phyloP scores from a whole-genome alignment of 2,888 invertebrate species.

The Cheilosia variabilis region DNA sequence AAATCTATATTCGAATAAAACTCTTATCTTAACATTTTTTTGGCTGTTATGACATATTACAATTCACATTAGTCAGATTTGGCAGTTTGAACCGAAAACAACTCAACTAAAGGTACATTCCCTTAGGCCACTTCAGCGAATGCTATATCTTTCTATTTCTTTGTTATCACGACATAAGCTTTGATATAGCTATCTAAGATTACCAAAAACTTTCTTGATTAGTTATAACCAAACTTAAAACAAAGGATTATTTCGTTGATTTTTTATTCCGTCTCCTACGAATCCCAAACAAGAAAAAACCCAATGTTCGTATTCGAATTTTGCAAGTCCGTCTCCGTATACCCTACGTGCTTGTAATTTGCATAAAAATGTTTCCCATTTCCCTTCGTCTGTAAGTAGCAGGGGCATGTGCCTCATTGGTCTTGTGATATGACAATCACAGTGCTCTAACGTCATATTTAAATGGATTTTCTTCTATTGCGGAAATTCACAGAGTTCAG shows the following conservation, averaged over 20 bases:
- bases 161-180: slow-evolving; percentile 21
- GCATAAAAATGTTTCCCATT: not conserved
- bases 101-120: too few relatives aligned
- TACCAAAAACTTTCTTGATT: slow-evolving; percentile 7
- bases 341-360: not conserved
- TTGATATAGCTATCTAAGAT: slow-evolving; percentile 15
- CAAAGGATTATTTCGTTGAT: slow-evolving; percentile 24
- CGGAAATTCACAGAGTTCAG: not conserved
- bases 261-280: slow-evolving; percentile 29
- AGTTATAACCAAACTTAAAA: slow-evolving; percentile 19
- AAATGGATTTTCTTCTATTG: not conserved
- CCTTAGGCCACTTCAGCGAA: too few relatives aligned
- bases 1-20: not conserved
- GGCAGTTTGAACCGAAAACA: not conserved
- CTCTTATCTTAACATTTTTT: not conserved
- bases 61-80: slow-evolving; percentile 28
- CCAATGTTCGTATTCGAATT: not conserved
- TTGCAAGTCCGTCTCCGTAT: too few relatives aligned
- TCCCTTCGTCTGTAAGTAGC: slow-evolving; percentile 26
- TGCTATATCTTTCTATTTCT: not conserved
- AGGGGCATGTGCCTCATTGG: slow-evolving; percentile 17
- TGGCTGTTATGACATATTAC: not conserved
- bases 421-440: not conserved
- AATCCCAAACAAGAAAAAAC: not conserved
- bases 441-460: not conserved